Evolutionary conservation across 1,140 invertebrate species (phyloP), one percentile per base, ranked within the genome.

Genomic region (Dendrolimus kikuchii): DNA sequence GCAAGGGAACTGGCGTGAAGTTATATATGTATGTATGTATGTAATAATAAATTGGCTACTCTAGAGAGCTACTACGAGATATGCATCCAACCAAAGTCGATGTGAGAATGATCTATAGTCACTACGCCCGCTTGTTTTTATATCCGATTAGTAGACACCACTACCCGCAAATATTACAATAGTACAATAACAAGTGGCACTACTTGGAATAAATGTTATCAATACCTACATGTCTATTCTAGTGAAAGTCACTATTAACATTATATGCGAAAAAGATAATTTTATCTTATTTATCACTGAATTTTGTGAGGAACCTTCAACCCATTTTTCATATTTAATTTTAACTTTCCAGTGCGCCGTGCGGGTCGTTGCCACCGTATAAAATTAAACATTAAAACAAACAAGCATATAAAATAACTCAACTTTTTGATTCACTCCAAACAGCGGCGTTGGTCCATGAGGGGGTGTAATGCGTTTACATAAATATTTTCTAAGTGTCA

Each of bases 301-400:
- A 51, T 48, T 49, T 23, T 23, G 1, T 23, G 1, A 23, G 23
- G 23, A 23, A 23, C 23, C 23, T 23, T 23, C 23, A 23, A 23
- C 4, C 38, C 23, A 50, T 40, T 53, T 60, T 49, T 57, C 43
- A 46, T 23, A 40, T 9, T 39, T 54, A 45, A 41, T 40, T 52
- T 42, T 3, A 23, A 37, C 40, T 23, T 10, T 60, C 43, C 66
- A 55, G 62, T 60, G 51, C 49, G 50, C 57, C 49, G 49, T n/a
- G 37, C 51, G 66, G 65, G 73, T 82, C 81, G 69, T 81, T 82
- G 81, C 55, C 78, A 66, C 54, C 58, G 74, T 79, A 70, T 80
- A 81, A 80, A 84, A 81, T 82, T 84, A 82, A 79, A 79, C 81
- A 71, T 78, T 71, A 74, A 81, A 75, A 81, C 77, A 81, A 79